These are phyloP conservation scores for Eucera pruinosa DNA, from an alignment of 2,888 invertebrate genomes.

Conservation along the genomic window DNA sequence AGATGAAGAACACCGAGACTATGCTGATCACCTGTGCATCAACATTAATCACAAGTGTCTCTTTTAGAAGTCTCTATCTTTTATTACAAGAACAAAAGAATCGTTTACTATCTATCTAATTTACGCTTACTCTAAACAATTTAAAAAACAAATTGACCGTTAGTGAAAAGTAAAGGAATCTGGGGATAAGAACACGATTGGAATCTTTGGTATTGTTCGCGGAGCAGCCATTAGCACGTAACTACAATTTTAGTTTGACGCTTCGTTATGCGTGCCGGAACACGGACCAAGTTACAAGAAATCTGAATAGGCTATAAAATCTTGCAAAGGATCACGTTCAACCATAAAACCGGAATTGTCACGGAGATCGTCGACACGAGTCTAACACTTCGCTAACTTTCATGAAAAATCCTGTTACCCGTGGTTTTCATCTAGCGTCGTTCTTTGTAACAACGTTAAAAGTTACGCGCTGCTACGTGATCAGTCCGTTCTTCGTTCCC, in stretches of 20 bases:
- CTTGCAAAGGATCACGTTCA: slow-evolving; percentile 7
- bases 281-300: slow-evolving; percentile 1
- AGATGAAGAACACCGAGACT: slow-evolving; percentile 99
- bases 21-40: slow-evolving; percentile 95
- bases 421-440: background rate
- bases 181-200: background rate
- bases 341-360: slow-evolving; percentile 36
- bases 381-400: slow-evolving; percentile 8
- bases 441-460: slow-evolving; percentile 25
- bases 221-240: background rate
- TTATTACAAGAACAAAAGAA: too few species aligned
- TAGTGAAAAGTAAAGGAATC: background rate
- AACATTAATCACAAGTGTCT: too few species aligned
- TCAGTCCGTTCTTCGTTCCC: background rate
- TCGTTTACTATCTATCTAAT: too few species aligned
- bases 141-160: too few species aligned
- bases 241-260: background rate
- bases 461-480: slow-evolving; percentile 21
- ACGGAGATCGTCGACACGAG: slow-evolving; percentile 5
- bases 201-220: background rate
- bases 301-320: slow-evolving; percentile 19
- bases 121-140: too few species aligned
- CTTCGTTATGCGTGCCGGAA: slow-evolving; percentile 6
- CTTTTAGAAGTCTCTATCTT: too few species aligned
- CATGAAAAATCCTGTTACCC: slow-evolving; percentile 22